Evolutionary conservation across 2,888 invertebrate species (phyloP).

Genomic region (Dicranocentrus wangi): DNA sequence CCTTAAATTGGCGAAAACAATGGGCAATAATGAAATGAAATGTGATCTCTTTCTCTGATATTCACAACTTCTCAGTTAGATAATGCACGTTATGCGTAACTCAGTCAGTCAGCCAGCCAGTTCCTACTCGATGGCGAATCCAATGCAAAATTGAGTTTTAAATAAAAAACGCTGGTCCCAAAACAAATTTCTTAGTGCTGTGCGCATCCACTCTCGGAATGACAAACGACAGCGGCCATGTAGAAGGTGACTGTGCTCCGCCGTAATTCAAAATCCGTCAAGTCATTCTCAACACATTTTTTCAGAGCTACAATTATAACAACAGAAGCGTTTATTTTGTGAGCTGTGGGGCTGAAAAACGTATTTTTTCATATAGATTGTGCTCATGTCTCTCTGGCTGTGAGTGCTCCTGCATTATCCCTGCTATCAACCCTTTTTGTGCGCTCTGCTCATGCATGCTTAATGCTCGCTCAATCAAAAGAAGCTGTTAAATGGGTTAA

Average conservation of each 20-base stretch:
- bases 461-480: constrained; percentile 49
- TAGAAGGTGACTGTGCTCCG: neutral
- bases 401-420: neutral
- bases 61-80: neutral
- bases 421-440: neutral
- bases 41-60: neutral
- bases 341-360: too few relatives aligned
- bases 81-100: neutral
- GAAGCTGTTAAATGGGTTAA: constrained; percentile 61
- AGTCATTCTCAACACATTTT: neutral
- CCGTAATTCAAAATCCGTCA: neutral
- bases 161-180: too few relatives aligned
- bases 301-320: too few relatives aligned
- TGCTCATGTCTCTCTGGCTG: too few relatives aligned
- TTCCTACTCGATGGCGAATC: neutral
- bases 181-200: too few relatives aligned
- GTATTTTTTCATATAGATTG: too few relatives aligned
- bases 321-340: too few relatives aligned
- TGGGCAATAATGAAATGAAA: neutral
- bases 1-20: neutral
- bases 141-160: neutral
- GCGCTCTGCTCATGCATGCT: constrained; percentile 19
- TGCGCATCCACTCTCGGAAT: too few relatives aligned
- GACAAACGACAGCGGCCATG: too few relatives aligned
- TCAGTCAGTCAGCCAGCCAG: neutral